A percentile compares a stretch with the other conserved stretches of the same genome.
phyloP scores from a whole-genome alignment of 2,888 invertebrate species.

The Ennomos quercinarius region DNA sequence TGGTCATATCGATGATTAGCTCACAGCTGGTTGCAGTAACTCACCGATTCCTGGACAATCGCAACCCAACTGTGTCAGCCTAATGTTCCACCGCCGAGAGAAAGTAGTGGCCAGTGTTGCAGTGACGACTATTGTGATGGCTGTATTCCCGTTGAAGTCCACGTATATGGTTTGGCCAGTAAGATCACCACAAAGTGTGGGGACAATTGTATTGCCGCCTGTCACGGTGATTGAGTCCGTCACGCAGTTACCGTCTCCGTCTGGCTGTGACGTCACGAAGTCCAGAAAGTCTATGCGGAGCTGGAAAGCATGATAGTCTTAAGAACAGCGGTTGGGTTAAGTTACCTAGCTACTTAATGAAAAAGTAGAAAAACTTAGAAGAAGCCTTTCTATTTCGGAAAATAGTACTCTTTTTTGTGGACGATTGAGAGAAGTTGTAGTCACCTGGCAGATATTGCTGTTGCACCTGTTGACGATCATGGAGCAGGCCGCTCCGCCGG shows the following conservation, averaged over 20 bases:
- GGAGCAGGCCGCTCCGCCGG: conserved; percentile 89
- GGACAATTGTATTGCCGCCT: conserved; percentile 89
- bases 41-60: conserved; percentile 88
- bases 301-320: conserved; percentile 62
- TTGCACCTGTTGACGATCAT: conserved; percentile 90
- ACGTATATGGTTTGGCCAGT: conserved; percentile 92
- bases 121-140: conserved; percentile 88
- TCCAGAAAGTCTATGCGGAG: conserved; percentile 92
- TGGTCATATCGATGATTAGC: too few species aligned
- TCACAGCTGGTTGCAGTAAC: conserved; percentile 15
- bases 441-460: conserved; percentile 89
- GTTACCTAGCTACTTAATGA: too few species aligned
- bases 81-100: conserved; percentile 90
- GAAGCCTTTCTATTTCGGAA: too few species aligned
- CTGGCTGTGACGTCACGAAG: conserved; percentile 89
- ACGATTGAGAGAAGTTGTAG: conserved; percentile 6
- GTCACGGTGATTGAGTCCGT: conserved; percentile 89
- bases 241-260: conserved; percentile 89
- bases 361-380: too few species aligned
- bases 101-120: conserved; percentile 86
- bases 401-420: too few species aligned
- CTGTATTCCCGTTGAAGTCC: conserved; percentile 88
- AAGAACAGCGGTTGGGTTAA: too few species aligned
- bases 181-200: conserved; percentile 92
- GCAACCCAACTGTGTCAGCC: conserved; percentile 90